Conservation (phyloP, 2,888 invertebrate genomes). For the Phytoseiulus persimilis region DNA sequence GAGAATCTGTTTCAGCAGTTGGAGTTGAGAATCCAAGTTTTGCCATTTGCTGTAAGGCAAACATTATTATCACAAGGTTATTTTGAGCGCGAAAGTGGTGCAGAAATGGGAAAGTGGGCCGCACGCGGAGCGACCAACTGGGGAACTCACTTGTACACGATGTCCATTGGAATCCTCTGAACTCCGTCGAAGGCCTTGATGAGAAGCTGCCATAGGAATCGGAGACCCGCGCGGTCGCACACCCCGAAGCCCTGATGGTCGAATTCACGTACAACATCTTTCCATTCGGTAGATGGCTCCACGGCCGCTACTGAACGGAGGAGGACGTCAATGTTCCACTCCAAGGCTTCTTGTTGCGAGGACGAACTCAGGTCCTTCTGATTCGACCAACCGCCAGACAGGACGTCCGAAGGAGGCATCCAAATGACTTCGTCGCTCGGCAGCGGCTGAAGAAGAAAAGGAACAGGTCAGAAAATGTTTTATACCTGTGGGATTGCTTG, state of each 20-base stretch:
- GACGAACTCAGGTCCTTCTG: neutral
- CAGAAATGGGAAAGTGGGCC: no score
- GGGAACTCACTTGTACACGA: constrained; percentile 61
- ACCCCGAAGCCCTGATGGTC: constrained; percentile 83
- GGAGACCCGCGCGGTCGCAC: constrained; percentile 75
- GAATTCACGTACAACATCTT: constrained; percentile 78
- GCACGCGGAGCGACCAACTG: no score
- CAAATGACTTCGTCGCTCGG: constrained; percentile 1
- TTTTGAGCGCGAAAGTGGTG: no score
- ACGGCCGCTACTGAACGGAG: neutral
- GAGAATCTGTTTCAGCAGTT: constrained; percentile 20
- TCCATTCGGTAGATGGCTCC: constrained; percentile 64
- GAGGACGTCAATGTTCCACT: constrained; percentile 26
- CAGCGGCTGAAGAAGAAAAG: neutral
- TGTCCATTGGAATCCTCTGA: constrained; percentile 64
- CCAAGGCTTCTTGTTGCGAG: constrained; percentile 28
- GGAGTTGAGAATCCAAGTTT: constrained; percentile 6
- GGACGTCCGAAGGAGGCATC: constrained; percentile 11
- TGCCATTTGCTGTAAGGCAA: constrained; percentile 11
- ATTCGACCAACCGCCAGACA: constrained; percentile 11
- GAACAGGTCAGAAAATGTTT: no score
- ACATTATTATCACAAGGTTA: neutral
- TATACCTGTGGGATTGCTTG: no score
- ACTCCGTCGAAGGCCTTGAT: constrained; percentile 63
- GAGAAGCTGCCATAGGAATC: constrained; percentile 70